These are phyloP conservation scores for Nansenia antarctica DNA, from an alignment of 2,113 vertebrate genomes.

Conservation along the genomic window DNA sequence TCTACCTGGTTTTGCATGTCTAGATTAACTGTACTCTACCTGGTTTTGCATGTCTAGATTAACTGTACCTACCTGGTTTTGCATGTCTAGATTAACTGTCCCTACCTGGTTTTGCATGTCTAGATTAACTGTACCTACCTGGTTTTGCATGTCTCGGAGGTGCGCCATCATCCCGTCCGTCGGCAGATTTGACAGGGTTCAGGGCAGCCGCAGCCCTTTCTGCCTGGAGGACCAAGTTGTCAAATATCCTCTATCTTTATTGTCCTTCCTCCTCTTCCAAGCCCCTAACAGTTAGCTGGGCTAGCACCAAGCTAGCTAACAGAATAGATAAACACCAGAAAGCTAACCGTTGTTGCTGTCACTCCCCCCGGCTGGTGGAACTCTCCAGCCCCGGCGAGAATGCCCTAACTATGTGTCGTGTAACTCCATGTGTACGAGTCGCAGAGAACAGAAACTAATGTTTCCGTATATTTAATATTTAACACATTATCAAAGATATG, in stretches of 20 bases:
- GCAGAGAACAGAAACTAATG: constrained; percentile 2
- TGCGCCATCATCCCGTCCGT: constrained; percentile 77
- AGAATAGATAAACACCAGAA: constrained; percentile 64
- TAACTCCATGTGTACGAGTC: constrained; percentile 59
- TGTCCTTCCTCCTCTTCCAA: constrained; percentile 25
- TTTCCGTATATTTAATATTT: constrained; percentile 57
- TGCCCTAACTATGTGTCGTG: constrained; percentile 48
- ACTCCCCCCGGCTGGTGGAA: constrained; percentile 56
- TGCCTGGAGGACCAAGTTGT: constrained; percentile 25
- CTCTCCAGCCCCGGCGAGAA: constrained; percentile 51
- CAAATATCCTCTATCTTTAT: constrained; percentile 29
- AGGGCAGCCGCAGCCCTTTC: constrained; percentile 44
- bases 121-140: constrained; percentile 12
- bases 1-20: constrained; percentile 72
- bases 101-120: constrained; percentile 71
- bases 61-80: constrained; percentile 58
- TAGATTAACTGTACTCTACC: constrained; percentile 15
- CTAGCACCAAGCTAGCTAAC: constrained; percentile 44
- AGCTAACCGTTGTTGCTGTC: constrained; percentile 68
- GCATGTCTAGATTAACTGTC: constrained; percentile 68
- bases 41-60: no score
- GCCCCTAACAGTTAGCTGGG: constrained; percentile 62
- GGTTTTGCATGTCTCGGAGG: constrained; percentile 77
- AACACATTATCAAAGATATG: constrained; percentile 63
- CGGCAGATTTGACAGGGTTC: constrained; percentile 40